These are phyloP conservation scores for Drosophila nebulosa DNA, from an alignment of 1,140 invertebrate species.

Conservation along the genomic window DNA sequence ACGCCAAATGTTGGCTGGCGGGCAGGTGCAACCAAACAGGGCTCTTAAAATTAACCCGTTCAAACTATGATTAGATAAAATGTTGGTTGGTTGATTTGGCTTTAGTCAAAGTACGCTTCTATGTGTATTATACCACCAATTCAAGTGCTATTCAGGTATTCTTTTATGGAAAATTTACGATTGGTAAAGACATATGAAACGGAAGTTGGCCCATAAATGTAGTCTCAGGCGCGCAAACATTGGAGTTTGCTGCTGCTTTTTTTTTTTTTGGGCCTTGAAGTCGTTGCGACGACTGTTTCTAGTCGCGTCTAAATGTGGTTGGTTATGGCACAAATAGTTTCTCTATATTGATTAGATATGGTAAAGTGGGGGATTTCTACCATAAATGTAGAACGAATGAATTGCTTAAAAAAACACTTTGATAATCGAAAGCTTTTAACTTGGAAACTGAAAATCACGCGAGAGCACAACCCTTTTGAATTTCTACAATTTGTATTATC, in stretches of 20 bases:
- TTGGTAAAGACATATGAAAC: neutral
- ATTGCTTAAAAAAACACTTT: neutral
- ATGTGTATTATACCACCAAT: neutral
- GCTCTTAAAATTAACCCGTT: conserved; percentile 11
- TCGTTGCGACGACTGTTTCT: neutral
- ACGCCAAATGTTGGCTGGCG: neutral
- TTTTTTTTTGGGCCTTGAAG: neutral
- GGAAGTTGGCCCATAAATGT: neutral
- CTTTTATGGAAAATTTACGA: neutral
- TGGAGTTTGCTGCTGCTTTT: neutral
- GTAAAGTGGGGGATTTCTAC: neutral
- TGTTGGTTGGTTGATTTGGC: conserved; percentile 44
- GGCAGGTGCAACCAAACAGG: conserved; percentile 14
- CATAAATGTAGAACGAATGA: neutral
- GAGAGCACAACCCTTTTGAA: no score
- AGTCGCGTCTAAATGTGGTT: neutral
- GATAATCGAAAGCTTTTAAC: neutral
- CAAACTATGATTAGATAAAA: conserved; percentile 48
- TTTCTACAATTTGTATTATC: neutral
- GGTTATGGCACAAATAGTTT: neutral
- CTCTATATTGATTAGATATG: neutral
- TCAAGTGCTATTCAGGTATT: neutral
- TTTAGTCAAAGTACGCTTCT: neutral
- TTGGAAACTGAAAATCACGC: neutral
- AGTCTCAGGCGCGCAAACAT: neutral